phyloP scores from a whole-genome alignment of 2,797 vertebrate genomes.

The Psittacula derbiana region DNA sequence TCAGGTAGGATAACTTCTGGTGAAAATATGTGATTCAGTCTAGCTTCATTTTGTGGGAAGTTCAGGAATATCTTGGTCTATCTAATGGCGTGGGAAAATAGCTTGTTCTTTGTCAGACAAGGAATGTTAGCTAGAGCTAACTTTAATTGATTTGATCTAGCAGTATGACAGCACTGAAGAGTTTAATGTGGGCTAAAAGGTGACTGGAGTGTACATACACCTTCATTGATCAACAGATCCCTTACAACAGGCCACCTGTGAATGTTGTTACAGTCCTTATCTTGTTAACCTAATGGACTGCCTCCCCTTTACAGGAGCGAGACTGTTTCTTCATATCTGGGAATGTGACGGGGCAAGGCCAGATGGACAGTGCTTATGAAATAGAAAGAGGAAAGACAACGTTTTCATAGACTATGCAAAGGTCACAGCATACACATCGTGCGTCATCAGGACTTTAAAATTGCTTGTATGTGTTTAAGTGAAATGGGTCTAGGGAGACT shows the following conservation, averaged over 20 bases:
- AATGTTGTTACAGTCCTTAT: background rate
- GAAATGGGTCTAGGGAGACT: constrained; percentile 7
- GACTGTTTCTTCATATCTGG: constrained; percentile 33
- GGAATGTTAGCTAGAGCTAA: background rate
- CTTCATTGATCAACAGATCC: background rate
- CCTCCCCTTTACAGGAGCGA: constrained; percentile 2
- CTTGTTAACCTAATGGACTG: background rate
- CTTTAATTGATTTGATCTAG: background rate
- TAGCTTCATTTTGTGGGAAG: background rate
- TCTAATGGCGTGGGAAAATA: background rate
- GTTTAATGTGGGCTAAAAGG: background rate
- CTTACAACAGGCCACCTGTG: background rate
- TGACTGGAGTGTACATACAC: background rate
- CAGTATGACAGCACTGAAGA: background rate
- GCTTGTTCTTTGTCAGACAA: background rate
- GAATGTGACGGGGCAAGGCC: constrained; percentile 35
- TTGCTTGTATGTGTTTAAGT: background rate
- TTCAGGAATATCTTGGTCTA: background rate
- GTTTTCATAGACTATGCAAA: constrained; percentile 36
- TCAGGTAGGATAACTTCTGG: background rate
- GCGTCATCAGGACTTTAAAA: constrained; percentile 7
- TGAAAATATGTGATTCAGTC: background rate
- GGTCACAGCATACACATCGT: background rate
- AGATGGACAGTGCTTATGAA: constrained; percentile 54
- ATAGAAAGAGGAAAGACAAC: constrained; percentile 48